phyloP scores from a whole-genome alignment of 1,140 invertebrate species.

The Leptoteleia sp. region DNA sequence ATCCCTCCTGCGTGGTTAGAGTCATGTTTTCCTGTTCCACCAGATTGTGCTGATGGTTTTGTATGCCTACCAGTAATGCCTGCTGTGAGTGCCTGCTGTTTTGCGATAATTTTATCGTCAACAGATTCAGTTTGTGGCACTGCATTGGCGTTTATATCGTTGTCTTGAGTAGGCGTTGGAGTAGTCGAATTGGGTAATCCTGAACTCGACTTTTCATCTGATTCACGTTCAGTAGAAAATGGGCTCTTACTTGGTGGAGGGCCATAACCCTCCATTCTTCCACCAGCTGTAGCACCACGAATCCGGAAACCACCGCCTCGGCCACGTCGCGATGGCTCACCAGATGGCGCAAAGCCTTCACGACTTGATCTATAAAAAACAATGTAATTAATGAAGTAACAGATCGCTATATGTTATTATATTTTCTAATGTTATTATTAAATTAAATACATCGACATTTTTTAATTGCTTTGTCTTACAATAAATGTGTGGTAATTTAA shows the following conservation, averaged over 20 bases:
- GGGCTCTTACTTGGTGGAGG: constrained; percentile 89
- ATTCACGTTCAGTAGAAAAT: constrained; percentile 80
- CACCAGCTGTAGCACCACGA: constrained; percentile 82
- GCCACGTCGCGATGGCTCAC: constrained; percentile 90
- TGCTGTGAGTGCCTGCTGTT: constrained; percentile 85
- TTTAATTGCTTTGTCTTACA: no score
- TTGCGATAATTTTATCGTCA: constrained; percentile 86
- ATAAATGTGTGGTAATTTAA: no score
- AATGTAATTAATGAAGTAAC: no score
- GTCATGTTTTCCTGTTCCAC: constrained; percentile 34
- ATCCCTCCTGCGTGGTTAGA: constrained; percentile 51
- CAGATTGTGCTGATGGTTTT: constrained; percentile 73
- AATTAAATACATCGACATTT: no score
- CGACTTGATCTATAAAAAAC: constrained; percentile 71
- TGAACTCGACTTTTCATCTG: constrained; percentile 76
- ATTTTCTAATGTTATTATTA: no score
- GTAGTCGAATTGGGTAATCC: constrained; percentile 68
- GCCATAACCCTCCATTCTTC: constrained; percentile 87
- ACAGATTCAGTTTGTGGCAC: constrained; percentile 77
- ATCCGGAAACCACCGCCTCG: constrained; percentile 85
- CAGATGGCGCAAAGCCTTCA: constrained; percentile 88
- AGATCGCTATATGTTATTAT: no score
- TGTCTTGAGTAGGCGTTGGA: constrained; percentile 69
- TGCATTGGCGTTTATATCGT: constrained; percentile 79
- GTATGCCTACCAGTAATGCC: constrained; percentile 83